A percentile compares a stretch with the other conserved stretches of the same genome.
phyloP scores from a whole-genome alignment of 2,888 invertebrate genomes.

The Mechanitis messenoides region DNA sequence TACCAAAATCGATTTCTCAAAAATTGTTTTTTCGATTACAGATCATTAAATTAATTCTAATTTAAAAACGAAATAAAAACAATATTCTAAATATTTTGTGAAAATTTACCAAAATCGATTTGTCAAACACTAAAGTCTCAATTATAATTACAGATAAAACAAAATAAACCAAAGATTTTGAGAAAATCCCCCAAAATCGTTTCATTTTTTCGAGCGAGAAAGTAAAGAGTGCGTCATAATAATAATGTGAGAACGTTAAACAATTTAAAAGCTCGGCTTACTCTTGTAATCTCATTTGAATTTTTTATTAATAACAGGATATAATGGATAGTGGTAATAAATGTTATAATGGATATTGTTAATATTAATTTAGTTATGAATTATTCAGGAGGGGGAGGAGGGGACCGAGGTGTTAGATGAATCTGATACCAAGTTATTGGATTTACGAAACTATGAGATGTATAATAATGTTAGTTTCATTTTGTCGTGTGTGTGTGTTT shows the following conservation, averaged over 20 bases:
- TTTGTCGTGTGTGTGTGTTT: no score
- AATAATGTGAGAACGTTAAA: slow-evolving; percentile 65
- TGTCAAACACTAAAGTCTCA: no score
- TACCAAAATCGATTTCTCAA: no score
- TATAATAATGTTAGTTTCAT: no score
- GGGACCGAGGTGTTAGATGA: slow-evolving; percentile 23
- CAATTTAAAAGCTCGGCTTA: slow-evolving; percentile 60
- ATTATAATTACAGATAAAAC: no score
- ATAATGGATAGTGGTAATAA: slow-evolving; percentile 42
- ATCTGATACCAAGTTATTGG: slow-evolving; percentile 4
- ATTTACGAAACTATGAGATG: not conserved
- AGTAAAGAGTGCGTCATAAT: not conserved
- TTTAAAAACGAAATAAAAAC: no score
- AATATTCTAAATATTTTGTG: no score
- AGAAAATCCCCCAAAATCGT: no score
- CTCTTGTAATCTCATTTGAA: slow-evolving; percentile 66
- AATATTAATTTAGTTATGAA: slow-evolving; percentile 70
- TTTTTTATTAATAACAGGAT: slow-evolving; percentile 67
- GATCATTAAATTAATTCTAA: no score
- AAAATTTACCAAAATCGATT: no score
- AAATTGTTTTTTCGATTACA: no score
- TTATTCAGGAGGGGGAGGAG: slow-evolving; percentile 53
- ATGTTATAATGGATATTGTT: slow-evolving; percentile 54
- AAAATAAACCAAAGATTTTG: no score
- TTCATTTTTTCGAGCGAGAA: not conserved